Evolutionary conservation across 2,888 invertebrate genomes (phyloP), one percentile per base, ranked within the genome.

Genomic region (Noctua pronuba): DNA sequence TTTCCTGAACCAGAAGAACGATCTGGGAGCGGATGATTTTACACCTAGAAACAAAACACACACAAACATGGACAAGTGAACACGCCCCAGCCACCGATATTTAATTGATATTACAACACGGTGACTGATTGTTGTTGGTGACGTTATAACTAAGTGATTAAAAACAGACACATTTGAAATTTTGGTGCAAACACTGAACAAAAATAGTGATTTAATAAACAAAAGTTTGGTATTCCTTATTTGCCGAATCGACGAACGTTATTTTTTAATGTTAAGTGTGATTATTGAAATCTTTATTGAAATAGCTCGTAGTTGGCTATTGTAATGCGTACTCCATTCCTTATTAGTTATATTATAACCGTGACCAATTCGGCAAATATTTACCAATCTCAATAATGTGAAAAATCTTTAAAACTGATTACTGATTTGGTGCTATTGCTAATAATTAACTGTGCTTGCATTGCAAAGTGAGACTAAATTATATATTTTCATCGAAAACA

Each of bases 1-100:
- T 95, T 96, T 96, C 95, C 96, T 96, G 96, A 96, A 96, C 96
- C 96, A 96, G 96, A 96, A 96, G 96, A 96, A 96, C 92, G 96
- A 96, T 94, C 96, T 95, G 94, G 96, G 96, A 93, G 95, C 96
- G 94, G 96, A 95, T 96, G 96, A 95, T 96, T 96, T 96, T 95
- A 96, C 91, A 96, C 96, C 96, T 96, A 96, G 94, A 96, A 96
- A 96, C 82, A 94, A 95, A 95, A 94, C 93, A 95, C 93, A 95
- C 94, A 95, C 94, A 79, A 60, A 95, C 92, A 94, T 94, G 89
- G 93, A 93, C 90, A 94, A 89, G 94, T 94, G 93, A 92, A 92
- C 91, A 91, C 86, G 90, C 89, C 93, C 93, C 95, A 93, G 89
- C 89, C 93, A 94, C 95, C 95, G 89, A 66, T 38, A 60, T 84